Base-by-base conservation (phyloP, 2,888 invertebrate species). In the Melanostoma scalare region DNA sequence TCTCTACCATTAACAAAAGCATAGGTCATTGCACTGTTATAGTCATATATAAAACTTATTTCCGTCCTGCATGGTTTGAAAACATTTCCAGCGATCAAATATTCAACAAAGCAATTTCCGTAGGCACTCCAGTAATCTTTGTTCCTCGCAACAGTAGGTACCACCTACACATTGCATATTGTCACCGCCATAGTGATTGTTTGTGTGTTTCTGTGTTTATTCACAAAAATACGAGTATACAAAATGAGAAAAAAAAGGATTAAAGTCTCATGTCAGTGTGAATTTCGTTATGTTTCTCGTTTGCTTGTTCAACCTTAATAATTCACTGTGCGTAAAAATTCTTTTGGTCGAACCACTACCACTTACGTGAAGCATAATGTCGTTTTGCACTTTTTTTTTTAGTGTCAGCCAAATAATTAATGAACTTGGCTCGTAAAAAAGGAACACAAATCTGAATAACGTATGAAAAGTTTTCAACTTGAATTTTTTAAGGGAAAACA, bases 311-410 rank as follows among this genome's bases (percentile, higher is more conserved):
- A 50, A 77, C 36, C 72, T 81, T 67, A 81, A 77, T 81, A 72
- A 76, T 81, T 81, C 81, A 81, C 72, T 72, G 77, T 77, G 77
- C 61, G 77, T 77, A 76, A 61, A 76, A 61, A 65, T 72, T 65
- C 40, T 76, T 81, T 71, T 68, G 77, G 81, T 55, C 61, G 72
- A 60, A 10, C 61, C 61, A 40, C 35, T 69, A 38, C 55, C 74
- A 48, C 67, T 36, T 31, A 44, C 50, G 48, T 77, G 61, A 55
- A 60, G 60, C 81, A 76, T 71, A 81, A 81, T 71, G 53, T 76
- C 55, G 60, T 52, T 81, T 68, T 55, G 67, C 72, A 68, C 77
- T 76, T 74, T 67, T 65, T 65, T 65, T 53, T 71, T 76, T 42
- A 53, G 72, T 60, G 77, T 72, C 77, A 68, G 40, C 67, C 38